Evolutionary conservation across 2,797 vertebrate species (phyloP).

Genomic region (Cynopterus sphinx): DNA sequence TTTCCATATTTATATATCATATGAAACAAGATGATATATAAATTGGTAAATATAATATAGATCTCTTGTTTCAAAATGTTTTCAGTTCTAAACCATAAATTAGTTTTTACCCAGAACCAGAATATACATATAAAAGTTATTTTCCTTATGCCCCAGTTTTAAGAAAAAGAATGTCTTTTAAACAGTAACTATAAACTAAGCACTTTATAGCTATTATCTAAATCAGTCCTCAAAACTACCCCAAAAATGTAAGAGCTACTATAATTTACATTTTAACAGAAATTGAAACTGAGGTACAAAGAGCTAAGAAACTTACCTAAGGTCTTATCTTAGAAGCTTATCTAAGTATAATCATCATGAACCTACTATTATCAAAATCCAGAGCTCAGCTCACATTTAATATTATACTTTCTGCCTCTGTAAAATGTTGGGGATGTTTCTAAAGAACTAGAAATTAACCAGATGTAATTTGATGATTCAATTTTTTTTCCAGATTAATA

Average conservation of each 20-base stretch:
- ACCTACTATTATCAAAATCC: not conserved
- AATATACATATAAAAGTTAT: slow-evolving; percentile 3
- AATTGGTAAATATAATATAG: not conserved
- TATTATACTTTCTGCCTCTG: not conserved
- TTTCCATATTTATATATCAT: slow-evolving; percentile 16
- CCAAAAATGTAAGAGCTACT: not conserved
- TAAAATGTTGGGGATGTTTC: slow-evolving; percentile 1
- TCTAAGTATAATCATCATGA: not conserved
- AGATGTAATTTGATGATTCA: not conserved
- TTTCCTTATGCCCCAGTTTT: slow-evolving; percentile 17
- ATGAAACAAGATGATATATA: slow-evolving; percentile 1
- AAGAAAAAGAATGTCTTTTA: slow-evolving; percentile 33
- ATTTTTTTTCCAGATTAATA: not conserved
- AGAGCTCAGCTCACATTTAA: not conserved
- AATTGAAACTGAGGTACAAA: slow-evolving; percentile 31
- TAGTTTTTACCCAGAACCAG: slow-evolving; percentile 40
- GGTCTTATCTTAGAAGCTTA: not conserved
- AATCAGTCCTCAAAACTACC: not conserved
- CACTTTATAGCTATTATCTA: slow-evolving; percentile 6
- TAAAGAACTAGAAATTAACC: slow-evolving; percentile 3
- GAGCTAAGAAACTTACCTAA: not conserved
- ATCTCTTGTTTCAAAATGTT: slow-evolving; percentile 73
- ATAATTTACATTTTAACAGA: slow-evolving; percentile 12
- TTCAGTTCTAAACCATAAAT: slow-evolving; percentile 56
- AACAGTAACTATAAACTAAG: not conserved